Evolutionary conservation across 2,888 invertebrate genomes (phyloP), one percentile per base, ranked within the genome.

Genomic region (Clusia tigrina): DNA sequence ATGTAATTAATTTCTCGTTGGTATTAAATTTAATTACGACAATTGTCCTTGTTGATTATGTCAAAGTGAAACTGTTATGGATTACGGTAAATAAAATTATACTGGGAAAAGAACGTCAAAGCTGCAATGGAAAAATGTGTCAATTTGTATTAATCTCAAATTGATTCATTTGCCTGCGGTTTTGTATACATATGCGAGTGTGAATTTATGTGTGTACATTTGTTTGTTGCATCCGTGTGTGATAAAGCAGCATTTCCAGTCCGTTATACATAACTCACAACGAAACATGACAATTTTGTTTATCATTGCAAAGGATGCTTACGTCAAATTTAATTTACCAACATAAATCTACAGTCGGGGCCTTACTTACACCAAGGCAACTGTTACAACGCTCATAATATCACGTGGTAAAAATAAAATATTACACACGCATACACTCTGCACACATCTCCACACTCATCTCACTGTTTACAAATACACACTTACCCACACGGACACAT

Each of bases 321-420:
- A 55, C 64, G 67, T 65, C 67, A 67, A 67, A 65, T 64, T 67
- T 55, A 67, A 67, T 67, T 67, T 58, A 60, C 64, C 65, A 60
- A 58, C 51, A 63, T 25, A 54, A 63, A 67, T 67, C 65, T 67
- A 67, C 63, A 38, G 51, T 15, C 60, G 3, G 15, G 3, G n/a
- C 9, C 9, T 15, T 42, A 15, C 48, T 17, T 15, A 58, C 51
- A 42, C 42, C 42, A 32, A n/a, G 42, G n/a, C 42, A 32, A 12
- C 32, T n/a, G n/a, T n/a, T 42, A 9, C 15, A 15, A 15, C n/a
- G 42, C 48, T 22, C 2, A 22, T 42, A 42, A 5, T 48, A 22
- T 48, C 22, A 48, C 5, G 48, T 48, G 48, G 32, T 15, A 42
- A 42, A 42, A 42, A 6, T 3, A 42, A 42, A n/a, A 17, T 15